Conservation (phyloP, 2,888 invertebrate genomes). For the Linnaemya vulpina region DNA sequence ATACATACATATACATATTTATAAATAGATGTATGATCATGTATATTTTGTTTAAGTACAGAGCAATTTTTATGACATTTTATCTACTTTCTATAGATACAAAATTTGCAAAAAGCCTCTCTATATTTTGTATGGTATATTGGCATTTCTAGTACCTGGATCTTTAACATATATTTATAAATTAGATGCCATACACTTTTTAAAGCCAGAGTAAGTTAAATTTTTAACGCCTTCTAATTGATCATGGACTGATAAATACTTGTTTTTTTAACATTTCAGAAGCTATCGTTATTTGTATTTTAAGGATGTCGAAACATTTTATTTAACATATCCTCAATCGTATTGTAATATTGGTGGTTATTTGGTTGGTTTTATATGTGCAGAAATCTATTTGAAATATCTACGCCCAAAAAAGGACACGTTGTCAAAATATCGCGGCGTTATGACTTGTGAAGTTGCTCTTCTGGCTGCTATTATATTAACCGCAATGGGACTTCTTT, state of each 20-base stretch:
- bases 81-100: conserved; percentile 33
- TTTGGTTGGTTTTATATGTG: conserved; percentile 74
- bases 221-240: neutral
- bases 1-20: no score
- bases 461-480: conserved; percentile 72
- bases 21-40: no score
- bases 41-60: neutral
- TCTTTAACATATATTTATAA: conserved; percentile 76
- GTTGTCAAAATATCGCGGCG: conserved; percentile 65
- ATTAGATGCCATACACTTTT: conserved; percentile 77
- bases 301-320: conserved; percentile 77
- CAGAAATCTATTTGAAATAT: conserved; percentile 54
- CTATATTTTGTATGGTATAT: conserved; percentile 35
- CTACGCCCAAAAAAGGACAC: conserved; percentile 17
- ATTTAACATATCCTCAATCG: conserved; percentile 77
- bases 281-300: conserved; percentile 80
- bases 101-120: conserved; percentile 32
- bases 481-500: conserved; percentile 71
- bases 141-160: conserved; percentile 45
- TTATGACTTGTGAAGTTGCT: conserved; percentile 71
- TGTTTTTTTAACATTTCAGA: conserved; percentile 65
- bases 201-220: conserved; percentile 77
- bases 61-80: no score
- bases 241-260: neutral
- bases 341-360: conserved; percentile 80